phyloP scores from a whole-genome alignment of 2,113 vertebrate species.

The Micromys minutus region DNA sequence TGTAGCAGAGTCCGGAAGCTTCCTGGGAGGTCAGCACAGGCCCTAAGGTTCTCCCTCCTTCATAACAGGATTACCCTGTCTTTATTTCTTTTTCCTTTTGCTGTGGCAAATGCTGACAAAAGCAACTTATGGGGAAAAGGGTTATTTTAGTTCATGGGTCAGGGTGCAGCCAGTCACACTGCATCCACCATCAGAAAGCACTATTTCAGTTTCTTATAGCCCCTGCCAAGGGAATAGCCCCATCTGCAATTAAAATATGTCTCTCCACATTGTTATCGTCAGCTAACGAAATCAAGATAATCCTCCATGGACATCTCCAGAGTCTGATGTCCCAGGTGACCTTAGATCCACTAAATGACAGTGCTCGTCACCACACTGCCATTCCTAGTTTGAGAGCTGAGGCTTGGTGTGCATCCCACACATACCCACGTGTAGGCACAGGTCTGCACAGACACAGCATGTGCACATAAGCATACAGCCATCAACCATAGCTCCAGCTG shows the following conservation, averaged over 20 bases:
- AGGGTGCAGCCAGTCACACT: not conserved
- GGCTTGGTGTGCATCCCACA: not conserved
- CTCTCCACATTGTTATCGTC: not conserved
- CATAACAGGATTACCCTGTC: no score
- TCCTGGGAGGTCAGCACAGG: not conserved
- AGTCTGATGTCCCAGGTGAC: not conserved
- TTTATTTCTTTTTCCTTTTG: not conserved
- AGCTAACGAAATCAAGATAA: not conserved
- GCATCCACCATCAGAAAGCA: not conserved
- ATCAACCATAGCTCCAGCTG: not conserved
- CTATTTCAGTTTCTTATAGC: not conserved
- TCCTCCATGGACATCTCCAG: not conserved
- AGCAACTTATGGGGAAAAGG: not conserved
- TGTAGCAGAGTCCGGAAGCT: constrained; percentile 63
- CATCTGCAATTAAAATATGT: not conserved
- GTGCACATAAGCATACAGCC: not conserved
- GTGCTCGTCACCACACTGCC: not conserved
- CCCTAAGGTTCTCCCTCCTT: not conserved
- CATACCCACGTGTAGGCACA: not conserved
- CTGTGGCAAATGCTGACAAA: not conserved
- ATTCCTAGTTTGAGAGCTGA: not conserved
- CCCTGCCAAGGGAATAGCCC: not conserved
- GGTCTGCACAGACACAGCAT: no score
- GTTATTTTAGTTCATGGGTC: not conserved
- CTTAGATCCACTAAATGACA: not conserved